Evolutionary conservation across 2,797 vertebrate species (phyloP), one percentile per base, ranked within the genome.

Genomic region (Lutjanus campechanus): DNA sequence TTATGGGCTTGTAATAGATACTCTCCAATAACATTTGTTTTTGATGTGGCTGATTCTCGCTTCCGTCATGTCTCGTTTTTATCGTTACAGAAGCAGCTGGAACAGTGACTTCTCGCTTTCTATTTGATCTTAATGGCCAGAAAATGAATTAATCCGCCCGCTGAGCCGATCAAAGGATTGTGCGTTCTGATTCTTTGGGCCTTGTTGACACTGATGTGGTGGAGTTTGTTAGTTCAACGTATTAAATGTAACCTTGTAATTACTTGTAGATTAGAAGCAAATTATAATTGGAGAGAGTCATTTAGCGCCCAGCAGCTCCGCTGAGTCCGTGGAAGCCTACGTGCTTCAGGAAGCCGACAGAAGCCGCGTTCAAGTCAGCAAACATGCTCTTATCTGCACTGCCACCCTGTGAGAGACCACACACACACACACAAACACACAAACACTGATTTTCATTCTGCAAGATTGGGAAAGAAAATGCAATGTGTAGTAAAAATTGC

Each of bases 371-470:
- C 29, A 36, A 36, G 29, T 36, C 29, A 36, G 29, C 29, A 36
- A 36, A 36, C 29, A 36, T 10, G 29, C 49, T 60, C 44, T 80
- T 72, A 77, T 75, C 76, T 74, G 25, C 3, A 16, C 20, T 8
- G 59, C 65, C 44, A 56, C 54, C 7, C 56, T 69, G 53, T 41
- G 50, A 41, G 62, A 69, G 73, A 84, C 81, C 83, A 88, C 81
- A 82, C 86, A 85, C 83, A 81, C 65, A 65, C 62, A 58, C 50
- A 54, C 65, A 54, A 29, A 66, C 55, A 61, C 49, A 41, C 20
- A 25, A 40, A 43, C 50, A 63, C 46, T 46, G 50, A 70, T 11
- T 40, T 22, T 41, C 17, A 73, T 67, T 1, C 16, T 36, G 20
- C 5, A 47, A 29, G 4, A 69, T 11, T 20, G 13, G 40, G 6